These are phyloP conservation scores for Aphidius ervi DNA, from an alignment of 1,140 invertebrate species.

Conservation along the genomic window DNA sequence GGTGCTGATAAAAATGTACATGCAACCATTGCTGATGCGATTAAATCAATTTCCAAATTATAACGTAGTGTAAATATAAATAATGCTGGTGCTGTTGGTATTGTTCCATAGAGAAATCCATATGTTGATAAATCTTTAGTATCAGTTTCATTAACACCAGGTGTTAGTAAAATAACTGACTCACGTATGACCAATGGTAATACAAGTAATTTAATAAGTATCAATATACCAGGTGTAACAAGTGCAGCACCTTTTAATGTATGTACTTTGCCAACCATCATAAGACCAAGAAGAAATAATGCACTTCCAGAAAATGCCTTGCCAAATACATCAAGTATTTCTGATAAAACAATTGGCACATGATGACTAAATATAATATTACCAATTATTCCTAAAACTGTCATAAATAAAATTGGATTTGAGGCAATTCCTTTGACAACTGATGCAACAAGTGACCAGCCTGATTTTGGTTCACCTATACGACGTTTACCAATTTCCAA, in stretches of 20 bases:
- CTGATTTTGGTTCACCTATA: constrained; percentile 30
- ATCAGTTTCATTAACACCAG: constrained; percentile 65
- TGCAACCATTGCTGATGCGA: constrained; percentile 87
- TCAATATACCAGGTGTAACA: constrained; percentile 79
- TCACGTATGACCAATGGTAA: constrained; percentile 85
- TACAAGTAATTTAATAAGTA: constrained; percentile 84
- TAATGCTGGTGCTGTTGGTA: constrained; percentile 90
- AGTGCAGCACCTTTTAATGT: constrained; percentile 71
- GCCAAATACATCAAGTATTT: constrained; percentile 75
- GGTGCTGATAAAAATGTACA: constrained; percentile 92
- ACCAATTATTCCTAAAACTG: constrained; percentile 80
- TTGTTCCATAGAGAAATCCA: constrained; percentile 93
- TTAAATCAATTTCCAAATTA: constrained; percentile 79
- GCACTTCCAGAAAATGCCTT: constrained; percentile 88
- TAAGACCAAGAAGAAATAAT: constrained; percentile 82
- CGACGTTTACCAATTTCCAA: constrained; percentile 78
- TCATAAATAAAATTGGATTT: constrained; percentile 93
- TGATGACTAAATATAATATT: constrained; percentile 78
- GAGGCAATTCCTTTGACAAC: constrained; percentile 68
- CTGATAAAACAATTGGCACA: constrained; percentile 70
- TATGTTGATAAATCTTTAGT: constrained; percentile 83
- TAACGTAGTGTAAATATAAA: constrained; percentile 92
- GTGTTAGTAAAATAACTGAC: constrained; percentile 70
- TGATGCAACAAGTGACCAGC: constrained; percentile 44
- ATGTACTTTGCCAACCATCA: constrained; percentile 89